phyloP scores from a whole-genome alignment of 2,888 invertebrate genomes.

The Drosophila yooni region DNA sequence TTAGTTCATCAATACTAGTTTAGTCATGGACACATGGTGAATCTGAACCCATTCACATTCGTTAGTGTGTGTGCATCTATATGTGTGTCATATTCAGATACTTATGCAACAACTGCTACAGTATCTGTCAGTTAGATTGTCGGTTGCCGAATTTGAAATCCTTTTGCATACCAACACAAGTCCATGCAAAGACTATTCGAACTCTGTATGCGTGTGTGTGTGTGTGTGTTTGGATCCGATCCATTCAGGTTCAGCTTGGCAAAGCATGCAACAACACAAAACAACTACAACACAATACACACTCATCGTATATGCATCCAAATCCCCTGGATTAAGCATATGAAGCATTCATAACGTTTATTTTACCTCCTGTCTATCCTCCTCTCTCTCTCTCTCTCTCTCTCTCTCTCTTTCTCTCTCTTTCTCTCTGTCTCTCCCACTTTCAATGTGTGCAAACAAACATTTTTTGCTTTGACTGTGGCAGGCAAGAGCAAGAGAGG shows the following conservation, averaged over 20 bases:
- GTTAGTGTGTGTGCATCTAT: background rate
- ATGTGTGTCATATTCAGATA: conserved; percentile 33
- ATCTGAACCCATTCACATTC: conserved; percentile 40
- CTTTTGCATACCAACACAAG: conserved; percentile 35
- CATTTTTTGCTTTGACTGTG: conserved; percentile 39
- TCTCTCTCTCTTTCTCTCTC: background rate
- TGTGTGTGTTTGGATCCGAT: background rate
- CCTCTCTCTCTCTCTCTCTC: background rate
- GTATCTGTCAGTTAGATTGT: conserved; percentile 59
- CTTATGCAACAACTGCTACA: conserved; percentile 26
- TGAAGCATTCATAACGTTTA: conserved; percentile 83
- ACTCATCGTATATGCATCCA: conserved; percentile 82
- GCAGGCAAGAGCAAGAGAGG: conserved; percentile 21
- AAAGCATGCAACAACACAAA: conserved; percentile 27
- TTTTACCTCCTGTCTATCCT: conserved; percentile 51
- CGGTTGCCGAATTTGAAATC: conserved; percentile 44
- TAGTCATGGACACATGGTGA: conserved; percentile 70
- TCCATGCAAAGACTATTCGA: conserved; percentile 4
- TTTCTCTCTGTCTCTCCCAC: background rate
- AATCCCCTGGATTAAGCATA: conserved; percentile 85
- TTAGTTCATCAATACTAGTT: conserved; percentile 78
- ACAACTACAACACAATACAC: conserved; percentile 24
- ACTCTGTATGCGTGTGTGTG: background rate
- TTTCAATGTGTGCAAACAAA: conserved; percentile 43
- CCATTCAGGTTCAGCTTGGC: conserved; percentile 35